phyloP scores from a whole-genome alignment of 2,888 invertebrate genomes.

The Bugula neritina region DNA sequence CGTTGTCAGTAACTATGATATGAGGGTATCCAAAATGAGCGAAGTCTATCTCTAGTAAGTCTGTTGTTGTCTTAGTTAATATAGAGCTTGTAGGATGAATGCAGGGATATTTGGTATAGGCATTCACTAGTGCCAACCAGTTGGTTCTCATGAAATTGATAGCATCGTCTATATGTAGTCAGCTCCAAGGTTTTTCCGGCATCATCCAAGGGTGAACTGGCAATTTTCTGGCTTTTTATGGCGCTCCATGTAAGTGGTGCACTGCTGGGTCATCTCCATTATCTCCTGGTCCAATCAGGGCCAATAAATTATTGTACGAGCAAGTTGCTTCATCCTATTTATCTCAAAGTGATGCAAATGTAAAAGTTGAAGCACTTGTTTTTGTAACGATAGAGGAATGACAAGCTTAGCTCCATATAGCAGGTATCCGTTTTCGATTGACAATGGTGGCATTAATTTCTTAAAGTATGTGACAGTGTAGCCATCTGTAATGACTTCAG shows the following conservation, averaged over 20 bases:
- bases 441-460: no score
- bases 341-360: constrained; percentile 34
- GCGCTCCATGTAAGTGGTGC: constrained; percentile 32
- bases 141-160: constrained; percentile 32
- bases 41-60: constrained; percentile 32
- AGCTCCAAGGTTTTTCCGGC: constrained; percentile 35
- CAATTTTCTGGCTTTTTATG: constrained; percentile 36
- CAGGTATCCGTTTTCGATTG: no score
- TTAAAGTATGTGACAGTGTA: no score
- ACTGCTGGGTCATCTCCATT: no score
- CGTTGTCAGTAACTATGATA: constrained; percentile 34
- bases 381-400: no score
- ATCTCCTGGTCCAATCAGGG: constrained; percentile 30
- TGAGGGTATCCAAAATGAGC: constrained; percentile 33
- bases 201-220: no score
- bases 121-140: constrained; percentile 34
- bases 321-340: constrained; percentile 35
- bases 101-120: constrained; percentile 35
- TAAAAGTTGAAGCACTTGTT: constrained; percentile 32
- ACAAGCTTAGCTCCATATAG: no score
- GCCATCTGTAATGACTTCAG: no score
- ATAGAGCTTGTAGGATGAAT: constrained; percentile 29
- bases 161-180: constrained; percentile 38
- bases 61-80: constrained; percentile 31
- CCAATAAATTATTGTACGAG: constrained; percentile 31